phyloP scores from a whole-genome alignment of 1,140 invertebrate genomes.

The Steinernema feltiae region DNA sequence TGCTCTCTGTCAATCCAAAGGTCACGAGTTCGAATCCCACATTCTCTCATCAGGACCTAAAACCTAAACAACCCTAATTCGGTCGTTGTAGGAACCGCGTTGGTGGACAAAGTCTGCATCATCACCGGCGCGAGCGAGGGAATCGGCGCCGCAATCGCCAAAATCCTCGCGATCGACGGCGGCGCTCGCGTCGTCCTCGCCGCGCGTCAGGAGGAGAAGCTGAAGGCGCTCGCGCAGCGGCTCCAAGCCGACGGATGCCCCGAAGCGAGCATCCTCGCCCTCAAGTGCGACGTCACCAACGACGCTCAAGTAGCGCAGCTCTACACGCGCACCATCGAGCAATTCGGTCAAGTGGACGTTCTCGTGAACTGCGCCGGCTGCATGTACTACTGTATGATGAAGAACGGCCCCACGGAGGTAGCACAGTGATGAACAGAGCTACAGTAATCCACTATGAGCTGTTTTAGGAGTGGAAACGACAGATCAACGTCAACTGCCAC shows the following conservation, averaged over 20 bases:
- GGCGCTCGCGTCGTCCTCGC: conserved; percentile 46
- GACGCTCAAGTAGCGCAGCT: conserved; percentile 36
- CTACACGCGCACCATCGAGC: conserved; percentile 23
- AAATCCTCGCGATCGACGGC: conserved; percentile 42
- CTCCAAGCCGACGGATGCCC: conserved; percentile 19
- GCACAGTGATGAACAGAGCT: not conserved
- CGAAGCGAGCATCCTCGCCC: conserved; percentile 22
- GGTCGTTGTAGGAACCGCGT: conserved; percentile 27
- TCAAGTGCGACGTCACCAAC: conserved; percentile 43
- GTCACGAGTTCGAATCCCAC: too few relatives aligned
- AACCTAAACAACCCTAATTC: conserved; percentile 3
- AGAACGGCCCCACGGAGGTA: conserved; percentile 58
- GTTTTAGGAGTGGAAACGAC: conserved; percentile 57
- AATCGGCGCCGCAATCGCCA: conserved; percentile 45
- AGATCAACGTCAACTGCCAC: conserved; percentile 61
- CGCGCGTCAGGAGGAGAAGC: conserved; percentile 32
- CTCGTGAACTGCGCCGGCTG: conserved; percentile 61
- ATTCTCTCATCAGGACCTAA: too few relatives aligned
- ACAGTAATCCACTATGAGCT: not conserved
- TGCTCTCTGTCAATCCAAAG: too few relatives aligned
- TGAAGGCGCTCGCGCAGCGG: conserved; percentile 25
- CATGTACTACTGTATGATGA: conserved; percentile 61
- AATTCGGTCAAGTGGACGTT: conserved; percentile 60
- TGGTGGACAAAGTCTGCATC: conserved; percentile 45
- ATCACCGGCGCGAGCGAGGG: conserved; percentile 50